Evolutionary conservation across 2,888 invertebrate genomes (phyloP).

Genomic region (Coleophora deauratella): DNA sequence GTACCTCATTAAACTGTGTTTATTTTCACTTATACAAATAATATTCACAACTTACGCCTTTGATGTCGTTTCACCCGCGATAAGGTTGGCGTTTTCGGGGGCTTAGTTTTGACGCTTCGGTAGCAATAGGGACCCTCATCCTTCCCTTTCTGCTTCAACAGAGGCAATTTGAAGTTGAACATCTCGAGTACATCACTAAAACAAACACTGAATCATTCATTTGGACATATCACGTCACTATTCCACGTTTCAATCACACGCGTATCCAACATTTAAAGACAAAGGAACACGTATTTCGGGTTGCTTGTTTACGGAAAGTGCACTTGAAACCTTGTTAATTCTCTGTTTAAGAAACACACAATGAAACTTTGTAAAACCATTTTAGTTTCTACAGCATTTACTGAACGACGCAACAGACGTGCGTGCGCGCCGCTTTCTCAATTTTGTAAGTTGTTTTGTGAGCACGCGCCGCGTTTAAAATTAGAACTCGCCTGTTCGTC

Average conservation of each 20-base stretch:
- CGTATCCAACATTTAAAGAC: too few species aligned
- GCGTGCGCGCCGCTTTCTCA: slow-evolving; percentile 46
- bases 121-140: slow-evolving; percentile 69
- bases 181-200: slow-evolving; percentile 38
- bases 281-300: background rate
- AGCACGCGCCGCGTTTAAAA: slow-evolving; percentile 53
- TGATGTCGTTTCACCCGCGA: slow-evolving; percentile 68
- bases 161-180: slow-evolving; percentile 74
- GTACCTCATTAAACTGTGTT: slow-evolving; percentile 55
- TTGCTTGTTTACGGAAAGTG: background rate
- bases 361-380: background rate
- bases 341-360: background rate
- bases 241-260: background rate
- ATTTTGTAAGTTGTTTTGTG: slow-evolving; percentile 60
- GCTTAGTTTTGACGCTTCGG: slow-evolving; percentile 66
- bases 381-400: too few species aligned
- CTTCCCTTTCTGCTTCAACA: slow-evolving; percentile 58
- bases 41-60: slow-evolving; percentile 51
- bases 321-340: background rate
- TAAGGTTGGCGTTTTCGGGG: slow-evolving; percentile 71
- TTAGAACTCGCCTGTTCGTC: slow-evolving; percentile 49
- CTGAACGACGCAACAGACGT: slow-evolving; percentile 27
- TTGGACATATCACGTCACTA: slow-evolving; percentile 3
- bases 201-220: slow-evolving; percentile 23
- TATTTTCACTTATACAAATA: slow-evolving; percentile 33